Percentiles rank a stretch among this genome's conserved stretches.
These are phyloP conservation scores for Cuniculus paca DNA, from an alignment of 2,797 vertebrate species.

Conservation along the genomic window DNA sequence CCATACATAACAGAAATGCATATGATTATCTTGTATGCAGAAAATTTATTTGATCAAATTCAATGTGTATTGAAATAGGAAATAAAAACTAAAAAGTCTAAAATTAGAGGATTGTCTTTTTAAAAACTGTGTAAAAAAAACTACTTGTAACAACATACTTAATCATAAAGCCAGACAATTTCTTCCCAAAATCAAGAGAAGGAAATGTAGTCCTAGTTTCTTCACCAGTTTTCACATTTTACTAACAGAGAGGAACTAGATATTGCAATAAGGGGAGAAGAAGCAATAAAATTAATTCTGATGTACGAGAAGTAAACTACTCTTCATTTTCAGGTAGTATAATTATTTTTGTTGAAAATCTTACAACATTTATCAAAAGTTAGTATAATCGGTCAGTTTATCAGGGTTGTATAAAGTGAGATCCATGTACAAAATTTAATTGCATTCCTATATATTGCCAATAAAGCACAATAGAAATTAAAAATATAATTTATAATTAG, in stretches of 20 bases:
- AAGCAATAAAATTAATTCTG: not conserved
- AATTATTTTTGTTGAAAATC: not conserved
- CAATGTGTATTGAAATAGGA: not conserved
- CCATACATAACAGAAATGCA: not conserved
- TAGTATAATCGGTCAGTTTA: not conserved
- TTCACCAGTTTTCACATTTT: not conserved
- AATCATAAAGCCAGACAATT: not conserved
- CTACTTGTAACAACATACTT: not conserved
- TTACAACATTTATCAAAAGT: not conserved
- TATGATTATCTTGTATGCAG: not conserved
- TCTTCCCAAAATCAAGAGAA: not conserved
- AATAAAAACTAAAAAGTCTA: not conserved
- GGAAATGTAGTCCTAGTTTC: not conserved
- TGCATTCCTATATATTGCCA: not conserved
- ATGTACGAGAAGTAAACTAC: not conserved
- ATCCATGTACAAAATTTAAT: not conserved
- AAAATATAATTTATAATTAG: not conserved
- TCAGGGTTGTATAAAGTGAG: not conserved
- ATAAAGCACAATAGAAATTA: not conserved
- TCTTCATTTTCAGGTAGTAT: not conserved
- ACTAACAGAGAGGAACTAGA: not conserved
- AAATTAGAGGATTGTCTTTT: not conserved
- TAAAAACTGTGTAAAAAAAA: not conserved
- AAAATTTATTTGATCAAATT: not conserved
- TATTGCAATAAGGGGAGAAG: not conserved